A percentile compares a stretch with the other conserved stretches of the same genome.
Evolutionary conservation across 2,888 invertebrate species (phyloP).

Genomic region (Idaea dimidiata): DNA sequence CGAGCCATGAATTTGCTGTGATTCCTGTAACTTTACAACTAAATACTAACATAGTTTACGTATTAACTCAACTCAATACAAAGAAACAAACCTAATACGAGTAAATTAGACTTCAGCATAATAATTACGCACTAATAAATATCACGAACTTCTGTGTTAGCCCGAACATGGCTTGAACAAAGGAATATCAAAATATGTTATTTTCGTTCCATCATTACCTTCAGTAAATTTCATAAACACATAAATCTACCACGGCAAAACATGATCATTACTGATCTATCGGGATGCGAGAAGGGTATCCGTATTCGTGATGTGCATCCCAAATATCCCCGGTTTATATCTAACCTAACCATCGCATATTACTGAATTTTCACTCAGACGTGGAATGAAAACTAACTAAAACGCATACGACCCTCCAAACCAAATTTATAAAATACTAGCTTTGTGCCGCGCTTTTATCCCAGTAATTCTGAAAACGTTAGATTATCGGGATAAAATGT

Average conservation of each 20-base stretch:
- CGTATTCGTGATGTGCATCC: constrained; percentile 44
- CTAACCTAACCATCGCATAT: constrained; percentile 9
- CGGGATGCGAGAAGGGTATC: constrained; percentile 43
- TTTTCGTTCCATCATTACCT: not conserved
- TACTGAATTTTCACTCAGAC: constrained; percentile 18
- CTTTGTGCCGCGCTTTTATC: too few species aligned
- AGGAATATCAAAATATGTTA: not conserved
- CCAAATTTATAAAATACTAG: not conserved
- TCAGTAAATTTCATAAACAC: not conserved
- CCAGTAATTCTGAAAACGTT: too few species aligned
- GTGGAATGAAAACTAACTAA: constrained; percentile 15
- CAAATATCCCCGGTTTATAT: constrained; percentile 26
- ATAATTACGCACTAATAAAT: not conserved
- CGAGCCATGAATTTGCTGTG: not conserved
- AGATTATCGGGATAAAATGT: too few species aligned
- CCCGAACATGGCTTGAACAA: not conserved
- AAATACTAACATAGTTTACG: not conserved
- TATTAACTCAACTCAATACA: not conserved
- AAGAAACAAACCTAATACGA: not conserved
- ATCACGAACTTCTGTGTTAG: not conserved
- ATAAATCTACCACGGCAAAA: constrained; percentile 28
- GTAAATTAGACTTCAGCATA: not conserved
- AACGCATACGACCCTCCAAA: not conserved
- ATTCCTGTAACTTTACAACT: not conserved
- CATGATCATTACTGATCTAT: constrained; percentile 52